Base-by-base conservation (phyloP, 2,113 vertebrate species). In the Proteles cristata region DNA sequence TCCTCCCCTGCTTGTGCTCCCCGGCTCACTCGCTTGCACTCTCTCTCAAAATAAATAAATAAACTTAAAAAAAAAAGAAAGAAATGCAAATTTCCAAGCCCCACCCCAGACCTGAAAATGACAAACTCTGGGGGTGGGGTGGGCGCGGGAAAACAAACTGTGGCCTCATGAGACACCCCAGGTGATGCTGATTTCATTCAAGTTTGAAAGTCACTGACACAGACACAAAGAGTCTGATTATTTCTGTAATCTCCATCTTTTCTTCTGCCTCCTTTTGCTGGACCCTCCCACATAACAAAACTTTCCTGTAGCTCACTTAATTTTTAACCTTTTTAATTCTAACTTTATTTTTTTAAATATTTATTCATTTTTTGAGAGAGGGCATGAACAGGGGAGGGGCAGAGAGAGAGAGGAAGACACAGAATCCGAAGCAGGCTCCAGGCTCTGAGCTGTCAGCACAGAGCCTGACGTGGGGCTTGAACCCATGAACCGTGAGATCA, bases 271-370 rank as follows among this genome's bases (percentile, higher is more conserved):
- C 66, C 25, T 93, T 86, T 61, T 1, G 7, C 26, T 61, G 39
- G 88, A 74, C 26, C 63, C 68, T 14, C 23, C 68, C 3, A 1
- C 1, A 4, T 28, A 86, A 76, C 15, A 90, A 68, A 84, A 31
- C 17, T 39, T 71, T 43, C 53, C 33, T 35, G 26, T 25, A 53
- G 48, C 76, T 95, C 86, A 89, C 77, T 96, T 96, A 53, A 92
- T 76, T 76, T 94, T 97, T 97, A 97, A 97, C 80, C 90, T 96
- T 94, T 82, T n/a, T 12, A 26, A 55, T 97, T 98, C 98, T 11
- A 50, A 50, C 48, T 50, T 50, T 50, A 50, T 84, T 97, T 80
- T 58, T 58, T 58, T 58, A 58, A 58, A 58, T 5, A 2, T 58
- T 58, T 58, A 58, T 58, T 58, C 19, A 23, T 58, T 58, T 58